A percentile compares a stretch with the other conserved stretches of the same genome.
These are phyloP conservation scores for Pantherophis alleghaniensis DNA, from an alignment of 2,797 vertebrate species.

Conservation along the genomic window DNA sequence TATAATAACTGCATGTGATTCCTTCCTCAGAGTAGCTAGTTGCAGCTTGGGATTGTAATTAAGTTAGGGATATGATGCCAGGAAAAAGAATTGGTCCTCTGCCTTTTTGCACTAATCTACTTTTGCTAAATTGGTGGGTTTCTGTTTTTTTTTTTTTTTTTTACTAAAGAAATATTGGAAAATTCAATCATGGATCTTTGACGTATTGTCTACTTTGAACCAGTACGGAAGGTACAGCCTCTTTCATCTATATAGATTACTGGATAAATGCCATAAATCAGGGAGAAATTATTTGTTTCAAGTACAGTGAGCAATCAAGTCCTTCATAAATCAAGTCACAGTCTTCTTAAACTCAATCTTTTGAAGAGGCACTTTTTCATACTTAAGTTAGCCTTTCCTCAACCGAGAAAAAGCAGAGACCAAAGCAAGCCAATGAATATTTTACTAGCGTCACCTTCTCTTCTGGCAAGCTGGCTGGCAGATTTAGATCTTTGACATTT, in stretches of 20 bases:
- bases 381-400: conserved; percentile 58
- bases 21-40: neutral
- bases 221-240: neutral
- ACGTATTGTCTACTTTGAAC: neutral
- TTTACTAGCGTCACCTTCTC: conserved; percentile 92
- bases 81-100: neutral
- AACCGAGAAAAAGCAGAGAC: conserved; percentile 51
- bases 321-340: conserved; percentile 49
- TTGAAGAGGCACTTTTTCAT: conserved; percentile 50
- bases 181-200: neutral
- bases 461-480: conserved; percentile 95
- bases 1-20: neutral
- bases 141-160: neutral
- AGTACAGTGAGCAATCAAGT: conserved; percentile 34
- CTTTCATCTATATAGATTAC: neutral
- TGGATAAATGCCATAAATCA: neutral
- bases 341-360: conserved; percentile 47
- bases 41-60: neutral
- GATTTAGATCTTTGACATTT: conserved; percentile 99
- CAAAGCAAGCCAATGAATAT: conserved; percentile 69
- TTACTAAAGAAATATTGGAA: neutral
- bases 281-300: conserved; percentile 30
- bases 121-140: neutral
- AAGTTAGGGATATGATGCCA: neutral
- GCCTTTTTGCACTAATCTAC: neutral